Conservation (phyloP, 2,797 vertebrate species). For the Urophycis tenuis region DNA sequence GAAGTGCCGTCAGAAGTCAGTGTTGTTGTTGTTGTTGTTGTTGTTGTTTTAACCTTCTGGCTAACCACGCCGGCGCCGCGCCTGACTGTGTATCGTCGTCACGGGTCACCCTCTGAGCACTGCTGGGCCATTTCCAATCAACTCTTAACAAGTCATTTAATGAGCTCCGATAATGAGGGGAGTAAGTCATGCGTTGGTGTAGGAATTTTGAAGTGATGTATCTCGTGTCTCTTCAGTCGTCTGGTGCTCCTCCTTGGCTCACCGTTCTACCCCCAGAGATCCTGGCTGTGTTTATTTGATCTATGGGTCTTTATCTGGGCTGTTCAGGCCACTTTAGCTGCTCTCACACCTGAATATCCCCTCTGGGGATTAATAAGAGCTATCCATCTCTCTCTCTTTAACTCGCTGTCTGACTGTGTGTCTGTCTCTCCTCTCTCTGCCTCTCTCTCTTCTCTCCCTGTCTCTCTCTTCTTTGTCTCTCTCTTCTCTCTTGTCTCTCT, state of each 20-base stretch:
- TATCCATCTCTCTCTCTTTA: not conserved
- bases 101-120: not conserved
- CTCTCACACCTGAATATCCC: not conserved
- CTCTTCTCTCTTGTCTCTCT: conserved; percentile 1
- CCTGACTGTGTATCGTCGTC: too few species aligned
- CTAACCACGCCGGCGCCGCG: too few species aligned
- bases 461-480: not conserved
- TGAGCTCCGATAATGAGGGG: not conserved
- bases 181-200: not conserved
- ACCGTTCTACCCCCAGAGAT: not conserved
- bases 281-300: not conserved
- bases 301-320: not conserved
- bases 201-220: not conserved
- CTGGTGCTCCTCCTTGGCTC: too few species aligned
- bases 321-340: not conserved
- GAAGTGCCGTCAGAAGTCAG: conserved; percentile 93
- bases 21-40: conserved; percentile 30
- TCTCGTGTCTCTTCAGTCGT: not conserved
- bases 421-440: not conserved
- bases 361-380: not conserved
- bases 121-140: not conserved
- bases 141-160: not conserved
- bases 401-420: too few species aligned
- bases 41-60: not conserved
- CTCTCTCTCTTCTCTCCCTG: not conserved